Evolutionary conservation across 2,113 vertebrate species (phyloP), one percentile per base, ranked within the genome.

Genomic region (Oryzias woworae): DNA sequence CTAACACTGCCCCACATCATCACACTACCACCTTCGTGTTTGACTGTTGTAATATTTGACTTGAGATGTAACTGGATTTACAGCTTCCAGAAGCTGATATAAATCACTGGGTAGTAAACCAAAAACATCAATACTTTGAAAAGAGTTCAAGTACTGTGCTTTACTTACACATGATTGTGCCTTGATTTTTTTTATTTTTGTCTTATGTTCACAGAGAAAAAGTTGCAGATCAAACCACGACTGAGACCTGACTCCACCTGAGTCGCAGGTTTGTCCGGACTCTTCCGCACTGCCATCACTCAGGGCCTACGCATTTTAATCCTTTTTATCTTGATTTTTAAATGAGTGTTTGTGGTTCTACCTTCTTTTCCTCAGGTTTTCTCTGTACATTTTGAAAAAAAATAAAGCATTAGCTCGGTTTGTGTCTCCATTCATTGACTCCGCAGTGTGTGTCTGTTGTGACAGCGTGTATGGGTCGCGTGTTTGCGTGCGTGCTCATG

Each of bases 191-290:
- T n/a, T 17, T 31, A 13, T 70, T 66, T 68, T n/a, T 4, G 26
- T 52, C 18, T 49, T n/a, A 15, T 28, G 20, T 68, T 5, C 24
- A 53, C 84, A 91, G 92, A 88, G 36, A 91, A 82, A 55, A 90
- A 78, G 18, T 83, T 93, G 50, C 91, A 93, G 81, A 92, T 93
- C 80, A 93, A 92, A 67, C 92, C 92, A 53, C 86, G 91, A 12
- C 88, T 93, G 57, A 57, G 26, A 53, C 26, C 51, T 28, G 73
- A 36, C 36, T 12, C 36, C 62, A 7, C 57, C 60, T 48, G 58
- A 49, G 51, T 60, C 43, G 14, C 66, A 59, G 72, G 61, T 75
- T 73, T 71, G 43, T 23, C 53, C 8, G 61, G 46, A 64, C 46
- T 8, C 43, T 22, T 42, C 53, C 59, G n/a, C 72, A 16, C 50